Percentiles rank a stretch among this genome's conserved stretches.
phyloP scores from a whole-genome alignment of 2,113 vertebrate species.

The Lepus europaeus region DNA sequence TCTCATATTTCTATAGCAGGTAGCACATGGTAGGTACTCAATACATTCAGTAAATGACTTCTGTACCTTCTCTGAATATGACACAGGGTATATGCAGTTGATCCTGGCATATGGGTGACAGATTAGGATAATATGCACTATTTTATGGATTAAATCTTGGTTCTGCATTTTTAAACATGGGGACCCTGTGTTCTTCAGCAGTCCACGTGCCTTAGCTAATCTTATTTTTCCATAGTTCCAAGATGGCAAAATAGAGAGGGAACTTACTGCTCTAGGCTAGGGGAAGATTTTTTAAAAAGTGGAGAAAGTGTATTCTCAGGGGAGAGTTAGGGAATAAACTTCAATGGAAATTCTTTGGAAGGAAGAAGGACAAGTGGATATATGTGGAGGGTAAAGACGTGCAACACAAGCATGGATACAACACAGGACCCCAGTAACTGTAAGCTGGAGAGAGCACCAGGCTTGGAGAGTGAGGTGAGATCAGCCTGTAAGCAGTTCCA shows the following conservation, averaged over 20 bases:
- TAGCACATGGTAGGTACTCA: background rate
- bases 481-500: no score
- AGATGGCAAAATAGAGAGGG: background rate
- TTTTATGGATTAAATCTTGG: background rate
- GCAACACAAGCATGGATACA: no score
- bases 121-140: background rate
- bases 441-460: no score
- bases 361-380: no score
- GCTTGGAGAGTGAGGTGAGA: no score
- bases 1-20: background rate
- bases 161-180: background rate
- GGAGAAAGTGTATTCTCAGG: no score
- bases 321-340: no score
- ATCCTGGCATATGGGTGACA: background rate
- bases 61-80: background rate
- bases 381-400: no score
- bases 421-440: no score
- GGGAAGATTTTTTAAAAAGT: no score
- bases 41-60: background rate
- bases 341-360: no score
- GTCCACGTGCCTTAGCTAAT: slow-evolving; percentile 4
- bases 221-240: background rate
- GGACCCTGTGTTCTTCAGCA: background rate
- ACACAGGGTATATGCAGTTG: background rate
- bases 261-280: no score